Conservation (phyloP, 2,113 vertebrate genomes). For the Pleuronectes platessa region DNA sequence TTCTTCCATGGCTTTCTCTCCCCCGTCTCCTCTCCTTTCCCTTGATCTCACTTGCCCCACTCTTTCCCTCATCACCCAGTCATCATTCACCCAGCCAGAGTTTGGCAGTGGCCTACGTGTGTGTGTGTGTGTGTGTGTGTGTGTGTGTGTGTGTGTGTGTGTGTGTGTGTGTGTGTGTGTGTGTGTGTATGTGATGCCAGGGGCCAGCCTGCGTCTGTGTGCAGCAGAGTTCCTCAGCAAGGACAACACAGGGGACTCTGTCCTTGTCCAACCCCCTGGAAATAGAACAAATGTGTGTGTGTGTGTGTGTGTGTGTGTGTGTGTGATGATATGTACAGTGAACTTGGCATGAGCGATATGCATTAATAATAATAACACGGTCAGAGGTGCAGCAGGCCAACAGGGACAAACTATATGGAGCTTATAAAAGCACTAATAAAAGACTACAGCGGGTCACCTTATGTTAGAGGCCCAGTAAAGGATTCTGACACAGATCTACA, state of each 20-base stretch:
- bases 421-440: conserved; percentile 48
- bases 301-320: conserved; percentile 39
- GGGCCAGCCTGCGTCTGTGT: conserved; percentile 55
- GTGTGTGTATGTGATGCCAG: conserved; percentile 44
- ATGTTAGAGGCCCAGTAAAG: conserved; percentile 37
- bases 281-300: conserved; percentile 64
- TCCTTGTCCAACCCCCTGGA: conserved; percentile 72
- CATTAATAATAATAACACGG: conserved; percentile 64
- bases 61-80: conserved; percentile 64
- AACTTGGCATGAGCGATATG: conserved; percentile 47
- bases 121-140: conserved; percentile 25
- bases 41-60: conserved; percentile 51
- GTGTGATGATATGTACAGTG: conserved; percentile 45
- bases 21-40: conserved; percentile 30
- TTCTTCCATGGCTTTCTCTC: neutral
- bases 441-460: conserved; percentile 49
- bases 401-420: conserved; percentile 41
- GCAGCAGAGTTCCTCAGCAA: conserved; percentile 71
- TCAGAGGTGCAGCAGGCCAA: conserved; percentile 58
- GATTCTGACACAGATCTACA: conserved; percentile 26
- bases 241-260: conserved; percentile 76
- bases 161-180: conserved; percentile 13
- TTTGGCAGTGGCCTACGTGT: conserved; percentile 53
- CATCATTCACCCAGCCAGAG: conserved; percentile 73
- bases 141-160: conserved; percentile 18